Conservation (phyloP, 1,140 invertebrate genomes). For the Araneus ventricosus region DNA sequence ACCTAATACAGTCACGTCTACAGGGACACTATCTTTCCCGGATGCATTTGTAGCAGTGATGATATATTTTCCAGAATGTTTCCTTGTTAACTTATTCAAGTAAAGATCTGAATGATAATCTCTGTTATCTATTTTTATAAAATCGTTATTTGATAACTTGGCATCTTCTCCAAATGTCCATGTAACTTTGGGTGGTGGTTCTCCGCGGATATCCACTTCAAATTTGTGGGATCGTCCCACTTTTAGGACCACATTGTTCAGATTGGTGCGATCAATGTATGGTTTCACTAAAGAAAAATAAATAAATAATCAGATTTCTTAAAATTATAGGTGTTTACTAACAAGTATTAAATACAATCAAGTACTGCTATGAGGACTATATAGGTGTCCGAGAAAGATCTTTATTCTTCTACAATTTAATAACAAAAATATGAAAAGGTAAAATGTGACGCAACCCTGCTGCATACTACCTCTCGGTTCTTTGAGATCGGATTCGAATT, state of each 20-base stretch:
- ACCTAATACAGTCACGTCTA: constrained; percentile 94
- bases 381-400: no score
- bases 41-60: constrained; percentile 93
- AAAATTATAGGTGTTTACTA: constrained; percentile 78
- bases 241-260: constrained; percentile 92
- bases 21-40: constrained; percentile 92
- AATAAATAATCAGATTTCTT: constrained; percentile 80
- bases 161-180: constrained; percentile 90
- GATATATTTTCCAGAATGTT: constrained; percentile 95
- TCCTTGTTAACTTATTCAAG: constrained; percentile 88
- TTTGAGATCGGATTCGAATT: no score
- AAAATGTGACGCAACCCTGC: no score
- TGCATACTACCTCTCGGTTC: no score
- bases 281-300: constrained; percentile 87
- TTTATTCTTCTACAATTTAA: no score
- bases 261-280: constrained; percentile 93
- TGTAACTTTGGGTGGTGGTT: constrained; percentile 90
- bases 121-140: constrained; percentile 92
- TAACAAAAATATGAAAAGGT: no score
- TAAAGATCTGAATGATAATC: constrained; percentile 95
- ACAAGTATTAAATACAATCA: no score
- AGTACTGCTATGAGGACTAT: no score
- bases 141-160: constrained; percentile 89
- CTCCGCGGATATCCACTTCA: constrained; percentile 93
- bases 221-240: constrained; percentile 94